These are phyloP conservation scores for Alloscopus bannaensis DNA, from an alignment of 2,888 invertebrate genomes.

Conservation along the genomic window DNA sequence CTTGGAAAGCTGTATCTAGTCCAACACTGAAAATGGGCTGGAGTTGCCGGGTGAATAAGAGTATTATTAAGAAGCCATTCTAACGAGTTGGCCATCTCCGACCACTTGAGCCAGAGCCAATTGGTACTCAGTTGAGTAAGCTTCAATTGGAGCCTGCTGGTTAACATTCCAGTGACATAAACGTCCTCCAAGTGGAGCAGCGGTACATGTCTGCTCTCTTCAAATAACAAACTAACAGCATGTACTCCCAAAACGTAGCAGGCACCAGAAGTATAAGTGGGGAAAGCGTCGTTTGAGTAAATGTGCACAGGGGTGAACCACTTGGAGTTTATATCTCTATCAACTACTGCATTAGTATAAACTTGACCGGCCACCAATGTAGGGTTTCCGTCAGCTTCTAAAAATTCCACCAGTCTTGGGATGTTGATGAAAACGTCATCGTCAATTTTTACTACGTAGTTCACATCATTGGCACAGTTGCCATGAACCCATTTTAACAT, in stretches of 20 bases:
- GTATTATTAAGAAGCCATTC: too few species aligned
- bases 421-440: conserved; percentile 74
- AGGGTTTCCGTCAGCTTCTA: conserved; percentile 51
- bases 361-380: conserved; percentile 74
- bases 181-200: conserved; percentile 75
- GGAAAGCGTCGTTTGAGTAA: conserved; percentile 73
- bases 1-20: too few species aligned
- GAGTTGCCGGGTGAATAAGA: too few species aligned
- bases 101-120: too few species aligned
- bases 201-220: conserved; percentile 71
- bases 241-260: conserved; percentile 74
- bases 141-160: too few species aligned
- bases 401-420: conserved; percentile 66
- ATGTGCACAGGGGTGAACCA: conserved; percentile 74
- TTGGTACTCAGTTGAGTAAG: too few species aligned
- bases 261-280: conserved; percentile 75
- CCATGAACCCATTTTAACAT: conserved; percentile 70
- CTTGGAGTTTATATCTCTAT: conserved; percentile 74
- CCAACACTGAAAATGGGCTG: too few species aligned
- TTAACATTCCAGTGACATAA: conserved; percentile 74
- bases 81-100: too few species aligned
- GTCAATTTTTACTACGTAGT: conserved; percentile 74
- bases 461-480: conserved; percentile 60
- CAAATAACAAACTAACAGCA: conserved; percentile 72
- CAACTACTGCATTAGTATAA: conserved; percentile 73